Evolutionary conservation across 64 coral and sea anemone genomes (phyloP), one percentile per base, ranked within the genome.

Genomic region (Montipora foliosa): DNA sequence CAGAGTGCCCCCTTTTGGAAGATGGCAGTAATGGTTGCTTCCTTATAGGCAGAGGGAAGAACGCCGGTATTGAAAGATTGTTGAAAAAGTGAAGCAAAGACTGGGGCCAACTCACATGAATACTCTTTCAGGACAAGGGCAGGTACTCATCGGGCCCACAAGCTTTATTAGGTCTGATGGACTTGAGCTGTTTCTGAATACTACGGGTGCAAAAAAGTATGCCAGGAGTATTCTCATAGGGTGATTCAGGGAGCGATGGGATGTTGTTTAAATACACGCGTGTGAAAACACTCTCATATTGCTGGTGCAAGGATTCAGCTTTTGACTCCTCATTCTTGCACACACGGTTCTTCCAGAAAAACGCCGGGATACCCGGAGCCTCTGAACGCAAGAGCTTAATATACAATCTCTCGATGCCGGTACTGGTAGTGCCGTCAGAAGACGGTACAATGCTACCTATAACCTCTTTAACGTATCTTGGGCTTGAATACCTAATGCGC

Each of bases 161-260:
- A 37, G 83, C 66, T 87, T 87, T 87, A 12, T 87, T 66, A 87
- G 83, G 83, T 72, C 47, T 71, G n/a, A 87, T 87, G 24, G 83
- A 87, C 16, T 87, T 66, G 20, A 87, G 62, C 62, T 71, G 62
- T 9, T 5, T 55, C 9, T 55, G 52, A 87, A 87, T 71, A 49
- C 66, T 66, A 87, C 10, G 83, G 80, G 80, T 16, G 0, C 51
- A 20, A 37, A 82, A 82, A 16, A 9, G 22, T 9, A 64, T 84
- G 21, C 45, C 57, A 55, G 53, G 55, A 45, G 67, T 84, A 67
- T 84, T 25, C 25, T 53, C 16, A 13, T 52, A 87, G 67, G 84
- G 46, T 11, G 47, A 87, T 74, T 87, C 85, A 50, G 68, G 68
- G 68, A 88, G 69, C 8, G 37, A 6, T 88, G 68, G 84, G 9